Evolutionary conservation across 2,888 invertebrate genomes (phyloP), one percentile per base, ranked within the genome.

Genomic region (Ophioninae sp.): DNA sequence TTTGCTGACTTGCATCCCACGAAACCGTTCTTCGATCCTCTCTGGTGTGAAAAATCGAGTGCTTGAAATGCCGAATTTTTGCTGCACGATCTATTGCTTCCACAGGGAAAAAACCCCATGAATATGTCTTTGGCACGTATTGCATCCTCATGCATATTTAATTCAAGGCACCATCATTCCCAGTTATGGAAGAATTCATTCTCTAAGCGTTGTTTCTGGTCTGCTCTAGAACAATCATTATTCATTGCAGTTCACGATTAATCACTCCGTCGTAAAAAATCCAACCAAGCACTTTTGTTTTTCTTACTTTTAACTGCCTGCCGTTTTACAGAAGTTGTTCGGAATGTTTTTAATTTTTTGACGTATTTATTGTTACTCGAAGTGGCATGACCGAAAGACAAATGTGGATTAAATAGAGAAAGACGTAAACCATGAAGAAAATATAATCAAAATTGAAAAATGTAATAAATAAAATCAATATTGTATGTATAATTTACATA

Each of bases 11-110:
- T 30, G 17, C 13, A 44, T 41, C 63, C 39, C 51, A 20, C 23
- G 20, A 71, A 79, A 82, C 39, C 75, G 44, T 79, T 61, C 41
- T 76, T 73, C 44, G 41, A 68, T 41, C 51, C 41, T 71, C 23
- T 63, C 56, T 65, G 9, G 23, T 56, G 56, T 58, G 64, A 22
- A 72, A 59, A 67, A 76, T 71, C 67, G 56, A 56, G 79, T 72
- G 10, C 73, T 7, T 63, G 68, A 58, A 68, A 64, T 69, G 9
- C 23, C 23, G 44, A 51, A 41, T 73, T 30, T 68, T 73, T 6
- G 17, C 44, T 68, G 44, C 59, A 69, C n/a, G 22, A 20, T 68
- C 39, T 17, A 41, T 44, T 63, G 56, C 23, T 82, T 58, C 65
- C 56, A 22, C 10, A 20, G 3, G 20, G 20, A 59, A 20, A 59